These are phyloP conservation scores for Graptemys geographica DNA, from an alignment of 2,797 vertebrate genomes.

Conservation along the genomic window DNA sequence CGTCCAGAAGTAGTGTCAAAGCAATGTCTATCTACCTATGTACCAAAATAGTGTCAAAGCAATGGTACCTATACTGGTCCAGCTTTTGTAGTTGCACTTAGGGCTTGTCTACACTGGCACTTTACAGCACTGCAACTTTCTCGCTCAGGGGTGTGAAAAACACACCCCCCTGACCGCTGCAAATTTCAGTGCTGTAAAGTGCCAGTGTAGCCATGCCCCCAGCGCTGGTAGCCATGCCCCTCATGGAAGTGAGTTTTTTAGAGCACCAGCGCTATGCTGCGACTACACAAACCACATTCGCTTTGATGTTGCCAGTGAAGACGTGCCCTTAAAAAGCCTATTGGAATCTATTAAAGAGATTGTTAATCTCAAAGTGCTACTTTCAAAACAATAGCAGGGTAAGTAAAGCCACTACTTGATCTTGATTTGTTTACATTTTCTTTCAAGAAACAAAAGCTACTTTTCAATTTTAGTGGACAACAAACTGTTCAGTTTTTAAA, in stretches of 20 bases:
- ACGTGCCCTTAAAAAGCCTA: neutral
- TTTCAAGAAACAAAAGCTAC: neutral
- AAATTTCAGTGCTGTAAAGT: too few species aligned
- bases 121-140: too few species aligned
- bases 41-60: neutral
- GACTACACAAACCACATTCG: too few species aligned
- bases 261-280: too few species aligned
- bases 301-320: too few species aligned
- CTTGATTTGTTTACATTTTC: neutral
- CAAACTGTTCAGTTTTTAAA: neutral
- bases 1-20: constrained; percentile 8
- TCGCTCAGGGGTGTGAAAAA: too few species aligned
- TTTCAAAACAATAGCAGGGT: neutral
- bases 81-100: constrained; percentile 1
- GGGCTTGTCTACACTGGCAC: too few species aligned
- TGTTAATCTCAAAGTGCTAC: neutral
- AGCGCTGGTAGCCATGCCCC: too few species aligned
- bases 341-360: neutral
- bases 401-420: neutral
- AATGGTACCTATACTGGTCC: neutral
- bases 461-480: neutral
- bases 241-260: too few species aligned
- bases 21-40: neutral
- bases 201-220: too few species aligned
- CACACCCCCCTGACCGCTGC: too few species aligned